Conservation (phyloP, 2,797 vertebrate genomes). For the Siniperca scherzeri region DNA sequence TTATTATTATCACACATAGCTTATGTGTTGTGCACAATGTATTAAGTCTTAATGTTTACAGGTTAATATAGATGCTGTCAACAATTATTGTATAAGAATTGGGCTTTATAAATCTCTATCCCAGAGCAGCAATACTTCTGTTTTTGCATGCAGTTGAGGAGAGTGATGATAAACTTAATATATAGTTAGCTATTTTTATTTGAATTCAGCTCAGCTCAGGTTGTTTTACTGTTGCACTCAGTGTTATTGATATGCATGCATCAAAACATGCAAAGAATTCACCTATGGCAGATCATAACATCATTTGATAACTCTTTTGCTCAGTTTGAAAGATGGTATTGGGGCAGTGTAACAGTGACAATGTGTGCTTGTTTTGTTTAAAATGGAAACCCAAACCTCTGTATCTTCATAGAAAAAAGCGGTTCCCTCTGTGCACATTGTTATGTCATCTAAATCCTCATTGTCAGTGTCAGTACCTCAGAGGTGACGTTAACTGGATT, state of each 20-base stretch:
- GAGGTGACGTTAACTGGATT: slow-evolving; percentile 50
- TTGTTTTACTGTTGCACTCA: slow-evolving; percentile 32
- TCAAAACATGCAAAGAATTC: slow-evolving; percentile 29
- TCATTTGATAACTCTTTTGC: slow-evolving; percentile 19
- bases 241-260: slow-evolving; percentile 40
- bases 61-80: slow-evolving; percentile 24
- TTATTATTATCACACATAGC: slow-evolving; percentile 16
- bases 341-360: slow-evolving; percentile 19
- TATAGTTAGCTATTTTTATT: slow-evolving; percentile 7
- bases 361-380: slow-evolving; percentile 49
- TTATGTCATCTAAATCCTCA: slow-evolving; percentile 39
- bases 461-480: slow-evolving; percentile 24
- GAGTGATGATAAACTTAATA: slow-evolving; percentile 11
- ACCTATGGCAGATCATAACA: slow-evolving; percentile 5
- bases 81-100: slow-evolving; percentile 6
- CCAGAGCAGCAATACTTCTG: not conserved
- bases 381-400: slow-evolving; percentile 46
- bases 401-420: slow-evolving; percentile 49
- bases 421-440: slow-evolving; percentile 42
- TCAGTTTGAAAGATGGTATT: slow-evolving; percentile 28
- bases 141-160: slow-evolving; percentile 42
- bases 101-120: not conserved
- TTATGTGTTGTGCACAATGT: slow-evolving; percentile 17
- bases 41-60: slow-evolving; percentile 59
- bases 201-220: slow-evolving; percentile 18